Base-by-base conservation (phyloP, 2,888 invertebrate genomes). In the Agapetus fuscipes region DNA sequence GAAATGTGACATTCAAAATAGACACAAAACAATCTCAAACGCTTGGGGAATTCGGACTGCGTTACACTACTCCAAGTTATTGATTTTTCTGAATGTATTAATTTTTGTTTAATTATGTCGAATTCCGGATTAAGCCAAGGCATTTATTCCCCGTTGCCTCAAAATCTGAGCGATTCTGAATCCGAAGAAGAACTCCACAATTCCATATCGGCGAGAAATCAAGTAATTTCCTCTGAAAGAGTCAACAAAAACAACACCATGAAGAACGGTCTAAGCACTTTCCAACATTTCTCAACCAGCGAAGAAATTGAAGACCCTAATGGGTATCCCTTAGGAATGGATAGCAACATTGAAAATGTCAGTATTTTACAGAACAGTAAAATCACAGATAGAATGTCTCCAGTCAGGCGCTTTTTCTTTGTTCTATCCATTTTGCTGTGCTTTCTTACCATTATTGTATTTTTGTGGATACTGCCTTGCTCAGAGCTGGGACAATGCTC, bases 381-480 rank as follows among this genome's bases (percentile, higher is more conserved):
- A 7, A 71, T 71, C 4, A 63, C 58, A 44, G 70, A 71, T 47
- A 59, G 62, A 32, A 82, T 86, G 82, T 78, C 83, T 0, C 67
- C 73, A 13, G 57, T 76, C 25, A 73, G 86, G 10, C 77, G 78
- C 46, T 71, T 76, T 45, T 80, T 78, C 27, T 81, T 87, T 50
- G 63, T 80, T 12, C 64, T 74, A 7, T 87, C 87, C 1, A 74
- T 87, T 47, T 56, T 83, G 30, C 57, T 81, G 34, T 88, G 83
- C 55, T 60, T 83, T 44, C 63, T 80, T 41, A 82, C 82, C 5
- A 76, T 83, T 33, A 64, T 85, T 28, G 71, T 80, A 53, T 89
- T 84, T 55, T 62, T 83, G 4, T 85, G 81, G 80, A 74, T 80
- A 10, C 62, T 82, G 50, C 87, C 87, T 0, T 88, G 87, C 53